Percentiles rank a stretch among this genome's conserved stretches.
Conservation (phyloP, 2,888 invertebrate species). For the Cephus nigrinus region DNA sequence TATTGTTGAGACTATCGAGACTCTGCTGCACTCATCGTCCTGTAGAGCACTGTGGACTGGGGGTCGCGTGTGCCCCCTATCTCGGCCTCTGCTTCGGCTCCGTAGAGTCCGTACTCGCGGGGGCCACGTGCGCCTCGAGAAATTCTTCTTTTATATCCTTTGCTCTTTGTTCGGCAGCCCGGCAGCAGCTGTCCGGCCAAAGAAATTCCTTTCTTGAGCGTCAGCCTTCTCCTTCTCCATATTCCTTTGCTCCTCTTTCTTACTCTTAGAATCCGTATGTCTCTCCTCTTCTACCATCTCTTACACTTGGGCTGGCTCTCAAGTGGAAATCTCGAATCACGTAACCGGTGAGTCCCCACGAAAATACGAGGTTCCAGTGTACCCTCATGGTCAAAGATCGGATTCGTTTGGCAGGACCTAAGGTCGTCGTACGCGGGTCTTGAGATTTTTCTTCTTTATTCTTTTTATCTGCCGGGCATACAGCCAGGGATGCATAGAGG, state of each 20-base stretch:
- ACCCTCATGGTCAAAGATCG: neutral
- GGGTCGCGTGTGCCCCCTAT: slow-evolving; percentile 33
- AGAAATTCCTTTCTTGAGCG: slow-evolving; percentile 61
- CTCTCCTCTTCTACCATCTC: slow-evolving; percentile 3
- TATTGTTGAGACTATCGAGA: neutral
- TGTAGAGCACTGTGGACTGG: slow-evolving; percentile 10
- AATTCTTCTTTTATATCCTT: slow-evolving; percentile 60
- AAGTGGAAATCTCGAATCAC: slow-evolving; percentile 7
- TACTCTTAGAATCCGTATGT: neutral
- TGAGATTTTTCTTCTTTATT: neutral
- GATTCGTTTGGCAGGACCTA: neutral
- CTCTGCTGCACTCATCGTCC: neutral
- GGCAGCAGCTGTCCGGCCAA: slow-evolving; percentile 58
- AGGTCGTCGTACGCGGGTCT: neutral
- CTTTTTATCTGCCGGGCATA: neutral
- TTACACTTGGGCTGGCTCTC: neutral
- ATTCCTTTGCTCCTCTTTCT: slow-evolving; percentile 9
- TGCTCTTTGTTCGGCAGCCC: slow-evolving; percentile 49
- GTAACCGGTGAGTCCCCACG: slow-evolving; percentile 10
- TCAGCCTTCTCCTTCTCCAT: slow-evolving; percentile 31
- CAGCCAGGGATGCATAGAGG: neutral
- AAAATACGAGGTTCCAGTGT: slow-evolving; percentile 3
- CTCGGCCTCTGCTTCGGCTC: slow-evolving; percentile 19
- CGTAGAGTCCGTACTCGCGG: slow-evolving; percentile 24
- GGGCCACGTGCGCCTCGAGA: slow-evolving; percentile 60